Percentiles rank a stretch among this genome's conserved stretches.
Evolutionary conservation across 2,888 invertebrate species (phyloP).

Genomic region (Drosophila dives): DNA sequence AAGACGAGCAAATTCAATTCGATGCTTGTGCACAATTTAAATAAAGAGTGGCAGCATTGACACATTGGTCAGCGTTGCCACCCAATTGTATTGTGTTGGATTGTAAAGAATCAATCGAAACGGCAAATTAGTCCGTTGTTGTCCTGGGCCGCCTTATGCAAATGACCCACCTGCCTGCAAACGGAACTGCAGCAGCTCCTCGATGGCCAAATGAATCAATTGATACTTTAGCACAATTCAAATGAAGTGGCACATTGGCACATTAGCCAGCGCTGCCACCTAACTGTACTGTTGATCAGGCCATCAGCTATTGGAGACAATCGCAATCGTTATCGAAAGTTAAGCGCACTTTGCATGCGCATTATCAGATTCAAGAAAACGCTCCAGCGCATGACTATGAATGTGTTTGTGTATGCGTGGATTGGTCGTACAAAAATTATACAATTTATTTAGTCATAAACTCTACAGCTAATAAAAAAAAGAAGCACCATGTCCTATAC

Average conservation of each 20-base stretch:
- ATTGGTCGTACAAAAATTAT: slow-evolving; percentile 23
- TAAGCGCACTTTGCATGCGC: neutral
- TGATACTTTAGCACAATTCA: neutral
- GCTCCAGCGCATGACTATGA: slow-evolving; percentile 1
- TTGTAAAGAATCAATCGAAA: slow-evolving; percentile 68
- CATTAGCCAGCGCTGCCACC: neutral
- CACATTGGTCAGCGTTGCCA: neutral
- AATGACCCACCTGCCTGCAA: slow-evolving; percentile 66
- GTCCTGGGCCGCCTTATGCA: slow-evolving; percentile 37
- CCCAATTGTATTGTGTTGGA: slow-evolving; percentile 18
- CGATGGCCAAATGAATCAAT: slow-evolving; percentile 19
- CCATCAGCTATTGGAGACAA: neutral
- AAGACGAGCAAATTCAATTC: slow-evolving; percentile 33
- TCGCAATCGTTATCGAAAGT: slow-evolving; percentile 34
- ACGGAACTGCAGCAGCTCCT: slow-evolving; percentile 67
- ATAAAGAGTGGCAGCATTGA: slow-evolving; percentile 12
- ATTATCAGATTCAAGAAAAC: neutral
- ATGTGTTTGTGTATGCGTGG: slow-evolving; percentile 7
- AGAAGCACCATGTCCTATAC: slow-evolving; percentile 48
- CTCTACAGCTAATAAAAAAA: slow-evolving; percentile 52
- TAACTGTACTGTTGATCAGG: neutral
- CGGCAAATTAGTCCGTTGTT: slow-evolving; percentile 65
- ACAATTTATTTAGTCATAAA: slow-evolving; percentile 43
- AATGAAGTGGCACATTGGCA: neutral
- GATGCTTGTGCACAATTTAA: neutral